Evolutionary conservation across 1,140 invertebrate species (phyloP).

Genomic region (Trichonephila clavipes): DNA sequence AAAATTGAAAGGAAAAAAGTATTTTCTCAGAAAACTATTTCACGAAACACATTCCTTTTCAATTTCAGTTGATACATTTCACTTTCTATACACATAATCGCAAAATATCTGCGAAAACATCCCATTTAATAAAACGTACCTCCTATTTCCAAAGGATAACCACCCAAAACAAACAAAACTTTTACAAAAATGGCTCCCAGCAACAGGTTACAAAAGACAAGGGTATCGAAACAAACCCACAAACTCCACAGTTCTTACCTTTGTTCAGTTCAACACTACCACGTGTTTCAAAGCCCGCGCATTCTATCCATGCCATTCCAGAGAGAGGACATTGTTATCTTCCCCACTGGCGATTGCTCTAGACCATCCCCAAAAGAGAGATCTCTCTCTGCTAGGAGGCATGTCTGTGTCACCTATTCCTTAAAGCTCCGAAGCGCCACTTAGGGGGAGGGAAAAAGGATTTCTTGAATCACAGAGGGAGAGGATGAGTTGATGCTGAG

Average conservation of each 20-base stretch:
- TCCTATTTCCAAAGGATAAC: background rate
- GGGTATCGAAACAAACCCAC: background rate
- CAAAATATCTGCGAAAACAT: background rate
- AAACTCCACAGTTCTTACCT: background rate
- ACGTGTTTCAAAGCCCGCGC: conserved; percentile 7
- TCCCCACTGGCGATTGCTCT: conserved; percentile 50
- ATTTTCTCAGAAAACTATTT: too few species aligned
- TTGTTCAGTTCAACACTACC: conserved; percentile 4
- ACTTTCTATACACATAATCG: background rate
- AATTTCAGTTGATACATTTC: background rate
- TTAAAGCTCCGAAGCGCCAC: conserved; percentile 54
- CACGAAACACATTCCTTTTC: background rate
- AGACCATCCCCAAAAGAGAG: conserved; percentile 10
- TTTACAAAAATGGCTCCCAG: background rate
- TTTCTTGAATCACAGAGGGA: background rate
- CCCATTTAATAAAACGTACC: background rate
- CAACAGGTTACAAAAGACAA: conserved; percentile 29
- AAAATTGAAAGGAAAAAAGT: too few species aligned
- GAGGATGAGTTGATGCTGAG: conserved; percentile 32
- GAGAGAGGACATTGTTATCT: conserved; percentile 50
- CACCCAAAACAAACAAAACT: conserved; percentile 6
- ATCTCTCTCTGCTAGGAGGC: background rate
- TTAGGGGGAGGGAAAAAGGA: background rate
- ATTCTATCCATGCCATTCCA: background rate
- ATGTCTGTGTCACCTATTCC: conserved; percentile 59